A percentile compares a stretch with the other conserved stretches of the same genome.
Evolutionary conservation across 2,113 vertebrate genomes (phyloP).

Genomic region (Heteronetta atricapilla): DNA sequence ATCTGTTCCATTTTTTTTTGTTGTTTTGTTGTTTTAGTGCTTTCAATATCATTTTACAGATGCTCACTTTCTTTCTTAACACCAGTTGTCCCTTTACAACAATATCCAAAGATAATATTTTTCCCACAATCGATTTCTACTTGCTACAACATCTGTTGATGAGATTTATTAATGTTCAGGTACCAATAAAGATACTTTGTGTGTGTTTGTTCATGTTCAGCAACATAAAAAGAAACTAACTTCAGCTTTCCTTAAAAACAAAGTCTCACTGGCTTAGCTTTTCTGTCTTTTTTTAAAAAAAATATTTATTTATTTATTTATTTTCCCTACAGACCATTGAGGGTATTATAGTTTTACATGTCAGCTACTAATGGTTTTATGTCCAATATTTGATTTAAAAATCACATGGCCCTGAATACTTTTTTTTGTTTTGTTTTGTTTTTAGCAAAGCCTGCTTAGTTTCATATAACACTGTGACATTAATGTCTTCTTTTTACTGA

Average conservation of each 20-base stretch:
- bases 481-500: conserved; percentile 66
- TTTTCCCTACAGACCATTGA: conserved; percentile 1
- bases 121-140: neutral
- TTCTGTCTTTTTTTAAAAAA: neutral
- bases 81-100: neutral
- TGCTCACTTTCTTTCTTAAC: neutral
- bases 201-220: neutral
- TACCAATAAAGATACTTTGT: neutral
- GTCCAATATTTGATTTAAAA: conserved; percentile 32
- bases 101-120: conserved; percentile 22
- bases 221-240: neutral
- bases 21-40: neutral
- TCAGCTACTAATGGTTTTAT: conserved; percentile 41
- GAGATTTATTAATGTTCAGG: conserved; percentile 25
- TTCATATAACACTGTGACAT: conserved; percentile 27
- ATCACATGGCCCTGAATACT: conserved; percentile 35
- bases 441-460: conserved; percentile 55
- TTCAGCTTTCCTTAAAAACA: neutral
- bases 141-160: conserved; percentile 7
- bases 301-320: too few species aligned
- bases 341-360: conserved; percentile 46
- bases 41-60: neutral
- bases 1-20: neutral
- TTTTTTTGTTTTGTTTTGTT: neutral
- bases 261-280: neutral